Percentiles rank a stretch among this genome's conserved stretches.
Evolutionary conservation across 2,888 invertebrate species (phyloP).

Genomic region (Carabus problematicus): DNA sequence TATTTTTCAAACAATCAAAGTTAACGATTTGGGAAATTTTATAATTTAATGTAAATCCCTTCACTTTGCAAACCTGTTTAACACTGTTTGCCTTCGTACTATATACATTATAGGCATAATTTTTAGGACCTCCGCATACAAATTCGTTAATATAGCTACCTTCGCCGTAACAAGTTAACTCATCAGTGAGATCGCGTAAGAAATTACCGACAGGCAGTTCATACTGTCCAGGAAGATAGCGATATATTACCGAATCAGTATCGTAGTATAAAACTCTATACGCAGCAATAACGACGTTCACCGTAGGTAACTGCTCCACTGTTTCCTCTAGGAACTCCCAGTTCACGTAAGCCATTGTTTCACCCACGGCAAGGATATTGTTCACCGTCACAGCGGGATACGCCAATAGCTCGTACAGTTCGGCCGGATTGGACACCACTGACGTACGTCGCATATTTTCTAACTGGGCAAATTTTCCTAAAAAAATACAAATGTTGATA

Average conservation of each 20-base stretch:
- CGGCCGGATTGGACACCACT: no score
- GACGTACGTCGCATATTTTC: no score
- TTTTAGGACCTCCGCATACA: constrained; percentile 53
- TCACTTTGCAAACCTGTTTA: no score
- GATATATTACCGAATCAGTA: constrained; percentile 53
- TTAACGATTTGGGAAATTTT: no score
- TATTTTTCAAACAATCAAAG: constrained; percentile 36
- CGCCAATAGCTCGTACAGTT: no score
- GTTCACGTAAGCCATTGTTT: constrained; percentile 45
- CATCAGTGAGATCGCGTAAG: constrained; percentile 54
- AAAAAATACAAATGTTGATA: no score
- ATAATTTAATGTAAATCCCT: no score
- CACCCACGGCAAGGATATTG: no score
- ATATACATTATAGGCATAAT: constrained; percentile 50
- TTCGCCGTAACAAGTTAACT: constrained; percentile 48
- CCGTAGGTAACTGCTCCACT: constrained; percentile 44
- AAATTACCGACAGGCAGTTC: constrained; percentile 49
- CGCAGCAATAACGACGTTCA: constrained; percentile 53
- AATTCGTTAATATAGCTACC: constrained; percentile 50
- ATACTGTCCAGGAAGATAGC: no score
- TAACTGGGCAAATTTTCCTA: no score
- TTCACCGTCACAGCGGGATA: no score
- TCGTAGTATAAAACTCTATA: constrained; percentile 55
- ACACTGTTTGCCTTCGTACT: no score
- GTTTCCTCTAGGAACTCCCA: constrained; percentile 43